Base-by-base conservation (phyloP, 1,140 invertebrate species). In the Rhizoglyphus robini region DNA sequence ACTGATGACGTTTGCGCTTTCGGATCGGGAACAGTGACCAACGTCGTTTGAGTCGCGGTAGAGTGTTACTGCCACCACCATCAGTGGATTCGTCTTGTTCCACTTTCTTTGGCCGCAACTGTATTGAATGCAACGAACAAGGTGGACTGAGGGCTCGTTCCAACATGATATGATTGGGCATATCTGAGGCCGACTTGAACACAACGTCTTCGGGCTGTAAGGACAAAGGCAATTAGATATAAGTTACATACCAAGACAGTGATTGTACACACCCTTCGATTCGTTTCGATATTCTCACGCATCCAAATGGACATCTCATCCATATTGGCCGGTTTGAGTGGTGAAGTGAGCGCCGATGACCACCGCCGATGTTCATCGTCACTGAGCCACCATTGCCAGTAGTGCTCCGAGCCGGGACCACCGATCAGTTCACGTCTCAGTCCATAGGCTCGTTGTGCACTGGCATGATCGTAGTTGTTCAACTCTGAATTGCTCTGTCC, bases 241-340 rank as follows among this genome's bases (percentile, higher is more conserved):
- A 54, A 54, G 20, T 27, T 8, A 54, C 20, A n/a, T n/a, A 27
- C 8, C 8, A 54, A 54, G 23, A 32, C 23, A 27, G 15, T 54
- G 15, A 27, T 54, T 32, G 8, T 20, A 34, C 58, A 20, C 15
- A 60, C 58, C 58, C 58, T 18, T 34, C 58, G 32, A n/a, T n/a
- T n/a, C 13, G 58, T 60, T 46, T 60, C 58, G 15, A 60, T 60
- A 46, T 60, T 60, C 58, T 60, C 58, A n/a, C 58, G 58, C n/a
- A 60, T 20, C 58, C 58, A 60, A n/a, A 60, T 27, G 58, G 58
- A 29, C 29, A 32, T 60, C 29, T 60, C 58, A 60, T 60, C 58
- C 38, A 34, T n/a, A 11, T 5, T 54, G 2, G 58, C 27, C 2
- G 58, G 58, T 32, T 60, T 60, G 23, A 60, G 36, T 15, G 58